Evolutionary conservation across 2,888 invertebrate genomes (phyloP).

Genomic region (Scaptomyza reducta): DNA sequence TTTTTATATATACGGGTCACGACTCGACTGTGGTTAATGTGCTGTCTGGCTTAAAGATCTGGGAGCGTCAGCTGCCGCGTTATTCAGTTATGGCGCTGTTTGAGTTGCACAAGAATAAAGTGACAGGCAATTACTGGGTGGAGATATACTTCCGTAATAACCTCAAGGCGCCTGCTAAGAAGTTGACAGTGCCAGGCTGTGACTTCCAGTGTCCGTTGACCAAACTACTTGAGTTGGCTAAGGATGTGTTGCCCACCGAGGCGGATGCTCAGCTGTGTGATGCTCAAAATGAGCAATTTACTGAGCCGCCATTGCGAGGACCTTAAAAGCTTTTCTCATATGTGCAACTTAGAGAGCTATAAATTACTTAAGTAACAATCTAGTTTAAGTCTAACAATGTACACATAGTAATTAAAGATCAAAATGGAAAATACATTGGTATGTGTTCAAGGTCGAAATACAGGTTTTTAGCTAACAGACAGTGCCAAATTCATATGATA

Average conservation of each 20-base stretch:
- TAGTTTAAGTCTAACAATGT: constrained; percentile 26
- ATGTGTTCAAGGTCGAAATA: too few relatives aligned
- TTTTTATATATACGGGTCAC: constrained; percentile 89
- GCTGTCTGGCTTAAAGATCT: constrained; percentile 87
- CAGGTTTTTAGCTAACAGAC: too few relatives aligned
- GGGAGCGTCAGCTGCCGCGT: constrained; percentile 87
- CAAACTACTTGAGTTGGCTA: constrained; percentile 85
- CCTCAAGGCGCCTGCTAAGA: constrained; percentile 85
- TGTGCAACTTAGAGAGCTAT: constrained; percentile 49
- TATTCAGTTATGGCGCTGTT: constrained; percentile 88
- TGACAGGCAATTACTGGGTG: constrained; percentile 84
- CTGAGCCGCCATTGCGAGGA: constrained; percentile 85
- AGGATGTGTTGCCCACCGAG: constrained; percentile 85
- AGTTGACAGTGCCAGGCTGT: constrained; percentile 88
- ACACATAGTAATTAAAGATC: constrained; percentile 42
- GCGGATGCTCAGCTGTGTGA: constrained; percentile 86
- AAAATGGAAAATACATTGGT: too few relatives aligned
- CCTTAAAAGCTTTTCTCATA: constrained; percentile 65
- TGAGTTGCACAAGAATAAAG: constrained; percentile 86
- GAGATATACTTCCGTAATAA: constrained; percentile 85
- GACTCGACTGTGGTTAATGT: constrained; percentile 90
- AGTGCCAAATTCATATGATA: too few relatives aligned
- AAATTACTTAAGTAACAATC: constrained; percentile 25
- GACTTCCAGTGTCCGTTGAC: constrained; percentile 87
- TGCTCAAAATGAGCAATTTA: constrained; percentile 85